A percentile compares a stretch with the other conserved stretches of the same genome.
phyloP scores from a whole-genome alignment of 2,888 invertebrate species.

The Lissonota sp. region DNA sequence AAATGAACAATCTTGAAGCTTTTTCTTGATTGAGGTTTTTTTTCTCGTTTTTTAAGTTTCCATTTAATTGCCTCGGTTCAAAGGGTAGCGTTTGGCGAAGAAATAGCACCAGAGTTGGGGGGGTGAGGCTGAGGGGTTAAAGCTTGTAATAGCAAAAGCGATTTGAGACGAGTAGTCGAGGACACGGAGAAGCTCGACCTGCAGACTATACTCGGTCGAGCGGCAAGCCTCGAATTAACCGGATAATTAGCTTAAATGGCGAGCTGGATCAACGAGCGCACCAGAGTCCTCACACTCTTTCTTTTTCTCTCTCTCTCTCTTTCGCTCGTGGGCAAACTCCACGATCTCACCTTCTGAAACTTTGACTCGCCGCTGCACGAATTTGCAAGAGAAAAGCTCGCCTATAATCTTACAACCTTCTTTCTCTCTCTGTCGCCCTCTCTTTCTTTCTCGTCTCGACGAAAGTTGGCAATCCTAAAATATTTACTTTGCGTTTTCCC shows the following conservation, averaged over 20 bases:
- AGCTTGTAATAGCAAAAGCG: slow-evolving; percentile 42
- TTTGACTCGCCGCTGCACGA: slow-evolving; percentile 57
- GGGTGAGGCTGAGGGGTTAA: slow-evolving; percentile 6
- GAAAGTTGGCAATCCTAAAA: slow-evolving; percentile 42
- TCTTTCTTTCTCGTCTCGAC: slow-evolving; percentile 20
- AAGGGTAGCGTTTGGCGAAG: not conserved
- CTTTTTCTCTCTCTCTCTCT: slow-evolving; percentile 20
- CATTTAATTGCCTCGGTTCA: not conserved
- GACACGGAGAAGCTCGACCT: not conserved
- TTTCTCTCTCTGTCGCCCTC: slow-evolving; percentile 9
- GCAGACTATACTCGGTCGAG: slow-evolving; percentile 41
- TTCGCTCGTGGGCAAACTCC: slow-evolving; percentile 7
- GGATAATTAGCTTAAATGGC: slow-evolving; percentile 66
- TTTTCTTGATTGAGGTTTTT: not conserved
- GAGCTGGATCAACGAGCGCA: slow-evolving; percentile 57
- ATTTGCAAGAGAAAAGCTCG: slow-evolving; percentile 47
- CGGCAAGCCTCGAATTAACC: slow-evolving; percentile 65
- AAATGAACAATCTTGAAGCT: not conserved
- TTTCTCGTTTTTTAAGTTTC: not conserved
- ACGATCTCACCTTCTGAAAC: slow-evolving; percentile 47
- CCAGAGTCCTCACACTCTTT: slow-evolving; percentile 12
- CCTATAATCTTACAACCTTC: slow-evolving; percentile 52
- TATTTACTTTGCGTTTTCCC: slow-evolving; percentile 45
- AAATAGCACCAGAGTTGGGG: not conserved
- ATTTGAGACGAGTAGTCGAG: slow-evolving; percentile 35